These are phyloP conservation scores for Dendrophyllia cribrosa DNA, from an alignment of 64 coral and sea anemone genomes.

Conservation along the genomic window DNA sequence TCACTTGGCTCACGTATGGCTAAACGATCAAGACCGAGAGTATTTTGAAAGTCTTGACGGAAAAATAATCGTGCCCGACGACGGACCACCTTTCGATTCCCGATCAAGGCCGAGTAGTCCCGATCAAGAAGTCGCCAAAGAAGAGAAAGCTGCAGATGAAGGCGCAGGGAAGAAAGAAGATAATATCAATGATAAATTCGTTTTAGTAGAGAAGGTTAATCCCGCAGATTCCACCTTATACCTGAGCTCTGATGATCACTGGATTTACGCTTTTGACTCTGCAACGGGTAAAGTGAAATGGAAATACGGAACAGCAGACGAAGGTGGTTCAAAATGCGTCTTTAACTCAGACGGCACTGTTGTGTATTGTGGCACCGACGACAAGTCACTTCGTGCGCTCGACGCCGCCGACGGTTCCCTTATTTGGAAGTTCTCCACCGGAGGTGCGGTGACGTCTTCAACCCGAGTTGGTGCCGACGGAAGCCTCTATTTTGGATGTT, in stretches of 20 bases:
- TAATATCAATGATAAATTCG: slow-evolving; percentile 49
- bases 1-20: slow-evolving; percentile 70
- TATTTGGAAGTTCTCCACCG: slow-evolving; percentile 88
- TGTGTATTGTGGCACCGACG: slow-evolving; percentile 96
- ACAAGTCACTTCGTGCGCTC: slow-evolving; percentile 86
- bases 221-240: slow-evolving; percentile 73
- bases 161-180: neutral
- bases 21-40: slow-evolving; percentile 54
- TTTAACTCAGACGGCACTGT: slow-evolving; percentile 79
- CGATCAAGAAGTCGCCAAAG: slow-evolving; percentile 8
- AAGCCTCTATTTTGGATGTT: slow-evolving; percentile 85
- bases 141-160: neutral
- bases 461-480: slow-evolving; percentile 82
- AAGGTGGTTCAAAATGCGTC: slow-evolving; percentile 88
- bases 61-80: slow-evolving; percentile 59
- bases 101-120: slow-evolving; percentile 7
- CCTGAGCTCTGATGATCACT: slow-evolving; percentile 90
- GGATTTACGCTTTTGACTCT: slow-evolving; percentile 92
- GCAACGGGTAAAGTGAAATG: slow-evolving; percentile 78
- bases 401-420: slow-evolving; percentile 79
- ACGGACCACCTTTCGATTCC: slow-evolving; percentile 29
- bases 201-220: slow-evolving; percentile 50
- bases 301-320: slow-evolving; percentile 96
- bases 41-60: slow-evolving; percentile 83
- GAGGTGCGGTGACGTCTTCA: slow-evolving; percentile 84